Percentiles rank a stretch among this genome's conserved stretches.
phyloP scores from a whole-genome alignment of 2,888 invertebrate genomes.

The Drosophila nigricruria region DNA sequence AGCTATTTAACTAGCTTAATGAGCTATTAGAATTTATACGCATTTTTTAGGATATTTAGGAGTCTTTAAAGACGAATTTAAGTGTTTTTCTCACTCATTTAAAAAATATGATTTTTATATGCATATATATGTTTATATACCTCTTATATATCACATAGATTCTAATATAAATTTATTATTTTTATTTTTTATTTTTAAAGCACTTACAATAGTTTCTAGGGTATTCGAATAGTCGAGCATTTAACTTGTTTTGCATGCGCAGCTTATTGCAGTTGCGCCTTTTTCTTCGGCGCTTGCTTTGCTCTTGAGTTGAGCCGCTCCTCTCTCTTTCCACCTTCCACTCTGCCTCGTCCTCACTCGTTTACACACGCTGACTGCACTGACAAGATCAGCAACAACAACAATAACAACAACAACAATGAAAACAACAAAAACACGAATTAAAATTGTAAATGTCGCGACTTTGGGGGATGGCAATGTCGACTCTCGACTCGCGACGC shows the following conservation, averaged over 20 bases:
- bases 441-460: slow-evolving; percentile 80
- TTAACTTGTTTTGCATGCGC: slow-evolving; percentile 24
- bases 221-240: slow-evolving; percentile 42
- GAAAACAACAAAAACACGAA: slow-evolving; percentile 67
- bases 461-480: slow-evolving; percentile 70
- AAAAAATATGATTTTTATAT: too few relatives aligned
- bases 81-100: too few relatives aligned
- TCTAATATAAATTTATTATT: not conserved
- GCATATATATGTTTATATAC: not conserved
- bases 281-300: slow-evolving; percentile 1
- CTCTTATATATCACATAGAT: not conserved
- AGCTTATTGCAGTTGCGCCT: slow-evolving; percentile 11
- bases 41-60: too few relatives aligned
- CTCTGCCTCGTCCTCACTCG: not conserved
- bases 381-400: slow-evolving; percentile 57
- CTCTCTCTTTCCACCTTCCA: slow-evolving; percentile 11
- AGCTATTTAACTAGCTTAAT: not conserved
- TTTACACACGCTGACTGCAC: slow-evolving; percentile 42
- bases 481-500: slow-evolving; percentile 40
- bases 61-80: too few relatives aligned
- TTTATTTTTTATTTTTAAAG: not conserved
- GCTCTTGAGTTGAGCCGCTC: not conserved
- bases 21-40: not conserved
- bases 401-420: slow-evolving; percentile 45
- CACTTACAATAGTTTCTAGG: slow-evolving; percentile 7